phyloP scores from a whole-genome alignment of 30 jellyfish, hydroid and myxozoan species.

The Pelagia noctiluca region DNA sequence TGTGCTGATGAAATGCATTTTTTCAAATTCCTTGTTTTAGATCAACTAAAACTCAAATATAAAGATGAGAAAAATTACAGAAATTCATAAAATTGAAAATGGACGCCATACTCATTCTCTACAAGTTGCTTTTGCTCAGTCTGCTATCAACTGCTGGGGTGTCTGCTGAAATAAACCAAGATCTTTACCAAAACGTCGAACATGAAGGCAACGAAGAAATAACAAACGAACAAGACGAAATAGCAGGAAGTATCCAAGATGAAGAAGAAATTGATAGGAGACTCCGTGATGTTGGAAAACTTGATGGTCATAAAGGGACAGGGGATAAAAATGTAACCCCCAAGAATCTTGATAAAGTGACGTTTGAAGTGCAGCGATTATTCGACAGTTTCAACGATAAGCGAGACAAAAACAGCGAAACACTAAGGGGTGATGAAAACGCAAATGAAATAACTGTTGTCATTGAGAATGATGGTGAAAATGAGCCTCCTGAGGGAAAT shows the following conservation, averaged over 20 bases:
- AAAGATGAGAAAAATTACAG: no score
- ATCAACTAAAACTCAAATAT: no score
- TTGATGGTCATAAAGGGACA: conserved; percentile 9
- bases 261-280: background rate
- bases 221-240: background rate
- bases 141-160: no score
- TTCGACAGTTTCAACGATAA: conserved; percentile 55
- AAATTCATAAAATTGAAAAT: no score
- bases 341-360: conserved; percentile 32
- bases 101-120: no score
- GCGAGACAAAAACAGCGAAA: conserved; percentile 38
- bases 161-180: no score
- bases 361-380: conserved; percentile 56
- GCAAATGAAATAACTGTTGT: conserved; percentile 65
- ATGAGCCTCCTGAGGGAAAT: conserved; percentile 25
- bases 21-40: no score
- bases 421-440: conserved; percentile 15
- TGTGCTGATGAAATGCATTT: no score
- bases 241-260: background rate
- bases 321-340: no score
- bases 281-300: background rate
- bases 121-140: no score
- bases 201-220: background rate
- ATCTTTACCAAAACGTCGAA: no score
- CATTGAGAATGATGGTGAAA: conserved; percentile 66